phyloP scores from a whole-genome alignment of 1,140 invertebrate species.

The Phenacoccus solenopsis region DNA sequence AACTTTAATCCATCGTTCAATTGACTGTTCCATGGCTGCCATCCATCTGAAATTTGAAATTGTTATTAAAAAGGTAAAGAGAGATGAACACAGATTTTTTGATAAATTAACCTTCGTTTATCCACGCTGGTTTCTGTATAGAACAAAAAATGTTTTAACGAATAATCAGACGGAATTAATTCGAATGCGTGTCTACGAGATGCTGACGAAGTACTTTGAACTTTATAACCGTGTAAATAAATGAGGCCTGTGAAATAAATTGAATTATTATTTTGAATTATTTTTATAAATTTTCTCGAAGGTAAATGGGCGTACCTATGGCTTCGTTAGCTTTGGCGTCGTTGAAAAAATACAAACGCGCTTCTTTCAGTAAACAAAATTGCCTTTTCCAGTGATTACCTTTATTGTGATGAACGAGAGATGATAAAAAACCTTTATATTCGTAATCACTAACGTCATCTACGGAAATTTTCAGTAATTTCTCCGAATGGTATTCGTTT shows the following conservation, averaged over 20 bases:
- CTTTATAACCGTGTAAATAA: slow-evolving; percentile 86
- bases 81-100: background rate
- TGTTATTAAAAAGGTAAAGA: background rate
- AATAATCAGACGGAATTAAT: slow-evolving; percentile 64
- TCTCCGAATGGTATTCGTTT: slow-evolving; percentile 53
- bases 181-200: slow-evolving; percentile 83
- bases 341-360: slow-evolving; percentile 86
- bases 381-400: slow-evolving; percentile 78
- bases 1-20: slow-evolving; percentile 90
- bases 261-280: background rate
- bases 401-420: slow-evolving; percentile 49
- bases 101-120: slow-evolving; percentile 63
- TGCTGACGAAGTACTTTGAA: slow-evolving; percentile 59
- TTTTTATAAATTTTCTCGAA: background rate
- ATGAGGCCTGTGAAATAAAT: slow-evolving; percentile 52
- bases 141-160: slow-evolving; percentile 77
- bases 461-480: slow-evolving; percentile 54
- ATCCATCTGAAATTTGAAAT: slow-evolving; percentile 63
- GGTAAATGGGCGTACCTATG: slow-evolving; percentile 47
- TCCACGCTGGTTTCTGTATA: slow-evolving; percentile 88
- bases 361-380: slow-evolving; percentile 91
- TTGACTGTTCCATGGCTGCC: slow-evolving; percentile 84
- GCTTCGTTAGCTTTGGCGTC: slow-evolving; percentile 72
- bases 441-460: slow-evolving; percentile 64
- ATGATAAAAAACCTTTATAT: slow-evolving; percentile 80